Evolutionary conservation across 2,113 vertebrate genomes (phyloP).

Genomic region (Chloropsis hardwickii): DNA sequence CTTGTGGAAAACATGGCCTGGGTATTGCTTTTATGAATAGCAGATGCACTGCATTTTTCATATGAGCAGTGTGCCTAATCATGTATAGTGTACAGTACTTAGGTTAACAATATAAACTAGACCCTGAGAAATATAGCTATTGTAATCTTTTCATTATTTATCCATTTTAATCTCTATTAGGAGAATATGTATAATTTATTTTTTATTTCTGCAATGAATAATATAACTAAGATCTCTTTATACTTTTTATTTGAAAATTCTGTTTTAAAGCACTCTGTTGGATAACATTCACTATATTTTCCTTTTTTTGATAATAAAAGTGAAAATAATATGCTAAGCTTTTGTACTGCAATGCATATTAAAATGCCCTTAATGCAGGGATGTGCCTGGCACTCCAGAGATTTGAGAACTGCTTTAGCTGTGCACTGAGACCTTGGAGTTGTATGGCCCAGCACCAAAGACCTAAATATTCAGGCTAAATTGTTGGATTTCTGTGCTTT

Average conservation of each 20-base stretch:
- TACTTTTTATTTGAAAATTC: slow-evolving; percentile 30
- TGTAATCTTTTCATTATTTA: slow-evolving; percentile 56
- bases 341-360: not conserved
- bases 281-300: not conserved
- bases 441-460: not conserved
- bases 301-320: slow-evolving; percentile 10
- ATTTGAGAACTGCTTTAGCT: not conserved
- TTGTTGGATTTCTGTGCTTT: slow-evolving; percentile 19
- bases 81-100: not conserved
- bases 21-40: slow-evolving; percentile 35
- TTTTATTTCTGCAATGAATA: slow-evolving; percentile 61
- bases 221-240: slow-evolving; percentile 39
- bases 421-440: not conserved
- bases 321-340: slow-evolving; percentile 8
- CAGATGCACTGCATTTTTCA: slow-evolving; percentile 49
- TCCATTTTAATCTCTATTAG: slow-evolving; percentile 60
- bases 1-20: not conserved
- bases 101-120: slow-evolving; percentile 58
- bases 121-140: slow-evolving; percentile 27
- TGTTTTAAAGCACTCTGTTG: slow-evolving; percentile 28
- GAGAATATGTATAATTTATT: slow-evolving; percentile 50
- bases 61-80: slow-evolving; percentile 9
- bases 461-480: not conserved
- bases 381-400: not conserved
- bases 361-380: not conserved